Evolutionary conservation across 2,888 invertebrate species (phyloP).

Genomic region (Ornithoptera priamus): DNA sequence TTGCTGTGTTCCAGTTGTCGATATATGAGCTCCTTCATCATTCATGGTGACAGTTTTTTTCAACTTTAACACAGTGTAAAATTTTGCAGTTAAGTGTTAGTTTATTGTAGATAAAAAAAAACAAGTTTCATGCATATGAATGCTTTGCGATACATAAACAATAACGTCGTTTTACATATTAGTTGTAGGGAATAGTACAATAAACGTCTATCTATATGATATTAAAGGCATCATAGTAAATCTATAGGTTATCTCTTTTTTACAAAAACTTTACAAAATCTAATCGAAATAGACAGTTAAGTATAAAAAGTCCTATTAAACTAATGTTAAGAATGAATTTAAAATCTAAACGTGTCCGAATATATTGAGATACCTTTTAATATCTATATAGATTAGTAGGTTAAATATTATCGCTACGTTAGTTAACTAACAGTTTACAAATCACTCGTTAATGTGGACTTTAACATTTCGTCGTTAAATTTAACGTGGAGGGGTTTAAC

Average conservation of each 20-base stretch:
- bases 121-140: neutral
- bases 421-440: slow-evolving; percentile 10
- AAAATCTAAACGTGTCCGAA: slow-evolving; percentile 11
- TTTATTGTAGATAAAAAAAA: too few relatives aligned
- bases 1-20: too few relatives aligned
- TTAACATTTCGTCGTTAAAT: slow-evolving; percentile 3
- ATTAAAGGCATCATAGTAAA: slow-evolving; percentile 27
- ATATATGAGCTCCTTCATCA: too few relatives aligned
- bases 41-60: too few relatives aligned
- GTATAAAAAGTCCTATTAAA: slow-evolving; percentile 3
- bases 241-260: neutral
- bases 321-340: slow-evolving; percentile 6
- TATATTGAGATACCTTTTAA: slow-evolving; percentile 18
- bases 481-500: slow-evolving; percentile 16
- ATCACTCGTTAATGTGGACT: slow-evolving; percentile 14
- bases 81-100: too few relatives aligned
- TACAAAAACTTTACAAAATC: slow-evolving; percentile 29
- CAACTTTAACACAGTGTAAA: too few relatives aligned
- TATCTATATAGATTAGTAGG: slow-evolving; percentile 15
- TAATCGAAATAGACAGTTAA: slow-evolving; percentile 16
- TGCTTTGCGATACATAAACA: slow-evolving; percentile 7
- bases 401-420: slow-evolving; percentile 6
- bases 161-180: slow-evolving; percentile 8
- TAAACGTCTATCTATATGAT: slow-evolving; percentile 15
- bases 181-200: slow-evolving; percentile 1